phyloP scores from a whole-genome alignment of 2,888 invertebrate genomes.

The Netelia virgata region DNA sequence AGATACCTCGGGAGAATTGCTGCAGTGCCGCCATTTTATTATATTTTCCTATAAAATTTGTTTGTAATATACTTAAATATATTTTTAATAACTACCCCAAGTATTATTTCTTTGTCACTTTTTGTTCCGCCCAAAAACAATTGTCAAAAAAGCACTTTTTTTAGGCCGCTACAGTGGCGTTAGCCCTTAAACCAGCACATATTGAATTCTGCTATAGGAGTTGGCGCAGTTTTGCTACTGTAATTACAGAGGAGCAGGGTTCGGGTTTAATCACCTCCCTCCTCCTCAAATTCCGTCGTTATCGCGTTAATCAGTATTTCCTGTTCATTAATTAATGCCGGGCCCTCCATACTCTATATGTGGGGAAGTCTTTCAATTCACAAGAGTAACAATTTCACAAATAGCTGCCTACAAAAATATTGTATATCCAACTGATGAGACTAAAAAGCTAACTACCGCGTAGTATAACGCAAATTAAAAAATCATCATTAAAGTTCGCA shows the following conservation, averaged over 20 bases:
- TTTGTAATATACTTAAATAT: no score
- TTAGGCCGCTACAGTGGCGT: no score
- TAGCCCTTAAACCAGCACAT: no score
- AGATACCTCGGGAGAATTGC: no score
- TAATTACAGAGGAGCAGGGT: constrained; percentile 62
- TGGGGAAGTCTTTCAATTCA: background rate
- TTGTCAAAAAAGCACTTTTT: no score
- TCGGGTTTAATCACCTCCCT: constrained; percentile 46
- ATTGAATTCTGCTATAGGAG: constrained; percentile 72
- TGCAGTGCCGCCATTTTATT: no score
- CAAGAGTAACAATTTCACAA: background rate
- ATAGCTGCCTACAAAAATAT: background rate
- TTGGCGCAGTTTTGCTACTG: constrained; percentile 58
- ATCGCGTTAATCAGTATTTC: constrained; percentile 52
- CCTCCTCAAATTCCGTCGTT: constrained; percentile 38
- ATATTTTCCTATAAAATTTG: no score
- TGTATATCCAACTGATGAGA: background rate
- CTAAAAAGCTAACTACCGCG: background rate
- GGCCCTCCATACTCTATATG: background rate
- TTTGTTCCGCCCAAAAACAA: no score
- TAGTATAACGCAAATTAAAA: no score
- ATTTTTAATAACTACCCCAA: no score
- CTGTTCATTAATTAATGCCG: constrained; percentile 29
- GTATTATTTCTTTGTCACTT: no score
- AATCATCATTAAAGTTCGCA: no score